These are phyloP conservation scores for Sicus ferrugineus DNA, from an alignment of 2,888 invertebrate genomes.

Conservation along the genomic window DNA sequence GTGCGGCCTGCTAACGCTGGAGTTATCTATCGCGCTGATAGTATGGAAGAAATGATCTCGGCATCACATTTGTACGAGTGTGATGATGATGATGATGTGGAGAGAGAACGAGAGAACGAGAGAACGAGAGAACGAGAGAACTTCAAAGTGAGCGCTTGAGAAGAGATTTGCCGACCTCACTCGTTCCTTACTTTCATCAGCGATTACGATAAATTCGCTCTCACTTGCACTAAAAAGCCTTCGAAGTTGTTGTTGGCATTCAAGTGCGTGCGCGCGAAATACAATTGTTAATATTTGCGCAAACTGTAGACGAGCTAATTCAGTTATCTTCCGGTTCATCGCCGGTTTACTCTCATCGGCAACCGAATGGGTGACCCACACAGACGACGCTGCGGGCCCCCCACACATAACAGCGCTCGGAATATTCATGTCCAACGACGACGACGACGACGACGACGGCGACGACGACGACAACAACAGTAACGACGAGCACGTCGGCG, in stretches of 20 bases:
- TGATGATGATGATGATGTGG: too few relatives aligned
- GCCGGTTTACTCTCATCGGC: conserved; percentile 47
- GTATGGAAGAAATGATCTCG: conserved; percentile 7
- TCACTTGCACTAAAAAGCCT: not conserved
- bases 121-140: not conserved
- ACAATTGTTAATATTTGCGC: conserved; percentile 49
- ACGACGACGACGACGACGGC: conserved; percentile 43
- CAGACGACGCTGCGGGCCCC: conserved; percentile 46
- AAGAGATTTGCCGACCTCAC: not conserved
- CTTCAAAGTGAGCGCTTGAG: not conserved
- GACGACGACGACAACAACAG: conserved; percentile 25
- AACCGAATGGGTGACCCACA: conserved; percentile 9
- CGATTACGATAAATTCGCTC: not conserved
- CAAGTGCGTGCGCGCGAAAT: conserved; percentile 55
- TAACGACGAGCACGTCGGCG: conserved; percentile 38
- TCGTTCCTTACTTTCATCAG: not conserved
- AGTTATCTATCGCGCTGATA: conserved; percentile 17
- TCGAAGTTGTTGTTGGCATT: conserved; percentile 33
- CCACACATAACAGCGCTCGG: conserved; percentile 55
- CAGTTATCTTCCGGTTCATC: conserved; percentile 30
- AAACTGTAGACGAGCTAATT: conserved; percentile 36
- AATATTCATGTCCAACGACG: conserved; percentile 59
- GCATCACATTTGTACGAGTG: conserved; percentile 25
- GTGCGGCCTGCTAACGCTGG: conserved; percentile 30
- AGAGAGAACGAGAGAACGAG: too few relatives aligned